Evolutionary conservation across 2,113 vertebrate genomes (phyloP), one percentile per base, ranked within the genome.

Genomic region (Tragelaphus buxtoni): DNA sequence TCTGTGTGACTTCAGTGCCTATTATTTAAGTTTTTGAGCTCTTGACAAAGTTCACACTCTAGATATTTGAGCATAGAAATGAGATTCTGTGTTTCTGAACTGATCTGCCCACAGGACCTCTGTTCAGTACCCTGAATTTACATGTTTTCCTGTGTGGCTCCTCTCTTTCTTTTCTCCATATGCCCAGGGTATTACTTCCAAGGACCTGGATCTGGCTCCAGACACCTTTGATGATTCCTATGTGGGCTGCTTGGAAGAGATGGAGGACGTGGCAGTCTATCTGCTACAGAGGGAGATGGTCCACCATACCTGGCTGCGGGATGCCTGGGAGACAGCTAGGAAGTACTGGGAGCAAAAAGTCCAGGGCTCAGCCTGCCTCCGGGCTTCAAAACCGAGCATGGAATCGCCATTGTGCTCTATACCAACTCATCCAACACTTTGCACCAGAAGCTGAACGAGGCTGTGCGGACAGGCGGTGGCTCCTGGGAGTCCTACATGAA

Each of bases 151-250:
- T 65, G 2, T 82, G 72, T 84, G 91, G n/a, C n/a, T 35, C 32
- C 80, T 96, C 47, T 94, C 63, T 95, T 89, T 69, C 65, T 69
- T 69, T 69, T 69, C 65, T 69, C n/a, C 9, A 5, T 69, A 69
- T 35, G n/a, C n/a, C 65, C 90, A 91, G 53, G 85, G 95, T 87
- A 72, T 98, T 82, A 94, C 97, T 9, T 69, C 94, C 56, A 77
- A 97, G 96, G 79, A 94, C 77, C 89, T 98, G 86, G 91, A 94
- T 65, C 96, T 98, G 90, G 98, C 96, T 81, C 92, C 96, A 76
- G 86, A 98, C 45, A 95, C 98, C 32, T 98, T 98, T 4, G 98
- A 98, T 84, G 98, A 98, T 63, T 97, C 98, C 79, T 98, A 98
- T 5, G 92, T 97, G 74, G 97, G 98, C 81, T 98, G 98, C 58